These are phyloP conservation scores for Temnothorax curvispinosus DNA, from an alignment of 1,140 invertebrate genomes.

Conservation along the genomic window DNA sequence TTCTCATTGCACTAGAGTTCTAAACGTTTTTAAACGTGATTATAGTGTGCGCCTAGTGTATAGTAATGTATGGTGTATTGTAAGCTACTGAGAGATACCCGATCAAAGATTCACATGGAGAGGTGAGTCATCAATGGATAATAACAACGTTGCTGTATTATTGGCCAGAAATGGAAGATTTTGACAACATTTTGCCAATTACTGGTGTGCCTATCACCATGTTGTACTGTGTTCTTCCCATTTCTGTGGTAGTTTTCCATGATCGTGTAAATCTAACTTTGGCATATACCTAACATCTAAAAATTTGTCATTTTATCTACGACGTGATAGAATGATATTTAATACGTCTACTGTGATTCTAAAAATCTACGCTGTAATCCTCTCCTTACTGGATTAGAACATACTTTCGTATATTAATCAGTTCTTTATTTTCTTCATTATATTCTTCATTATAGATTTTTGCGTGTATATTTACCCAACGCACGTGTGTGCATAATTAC, in stretches of 20 bases:
- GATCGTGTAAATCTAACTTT: slow-evolving; percentile 24
- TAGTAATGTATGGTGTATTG: slow-evolving; percentile 12
- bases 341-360: slow-evolving; percentile 66
- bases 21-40: slow-evolving; percentile 41
- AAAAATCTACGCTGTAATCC: slow-evolving; percentile 55
- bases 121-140: slow-evolving; percentile 36
- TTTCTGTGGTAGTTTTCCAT: slow-evolving; percentile 45
- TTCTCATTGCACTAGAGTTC: slow-evolving; percentile 11
- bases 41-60: slow-evolving; percentile 38
- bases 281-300: slow-evolving; percentile 20
- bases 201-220: slow-evolving; percentile 64
- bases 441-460: slow-evolving; percentile 2
- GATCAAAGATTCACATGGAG: slow-evolving; percentile 19
- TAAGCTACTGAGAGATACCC: neutral
- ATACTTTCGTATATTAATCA: slow-evolving; percentile 11
- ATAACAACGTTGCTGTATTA: slow-evolving; percentile 34
- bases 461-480: neutral
- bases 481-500: neutral
- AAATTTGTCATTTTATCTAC: slow-evolving; percentile 32
- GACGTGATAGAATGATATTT: slow-evolving; percentile 55
- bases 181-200: slow-evolving; percentile 69
- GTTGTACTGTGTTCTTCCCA: slow-evolving; percentile 45
- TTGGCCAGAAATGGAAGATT: slow-evolving; percentile 14
- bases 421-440: slow-evolving; percentile 31
- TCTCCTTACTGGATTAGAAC: slow-evolving; percentile 59